Base-by-base conservation (phyloP, 2,113 vertebrate genomes). In the Numida meleagris region DNA sequence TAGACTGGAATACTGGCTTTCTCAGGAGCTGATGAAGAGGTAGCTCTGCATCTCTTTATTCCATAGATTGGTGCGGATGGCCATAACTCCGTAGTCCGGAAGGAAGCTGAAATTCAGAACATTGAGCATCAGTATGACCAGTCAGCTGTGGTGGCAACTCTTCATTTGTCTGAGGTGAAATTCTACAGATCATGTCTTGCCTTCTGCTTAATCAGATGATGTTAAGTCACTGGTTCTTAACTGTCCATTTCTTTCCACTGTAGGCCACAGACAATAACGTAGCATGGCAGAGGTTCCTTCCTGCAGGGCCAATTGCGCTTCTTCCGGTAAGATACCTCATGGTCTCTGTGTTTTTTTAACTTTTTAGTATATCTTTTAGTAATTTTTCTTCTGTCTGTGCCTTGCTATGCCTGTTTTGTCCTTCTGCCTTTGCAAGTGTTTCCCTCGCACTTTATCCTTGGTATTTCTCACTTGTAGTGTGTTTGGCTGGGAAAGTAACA, bases 271-370 rank as follows among this genome's bases (percentile, higher is more conserved):
- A 99, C 95, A 99, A 99, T 97, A 99, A 99, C 33, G 99, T 99
- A 53, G 99, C 99, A 3, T 99, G 99, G 99, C 99, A 99, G 97
- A 98, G 99, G 90, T 99, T 99, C 97, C 99, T 99, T 91, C 99
- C 99, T 57, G 98, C 98, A 0, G 99, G 99, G 78, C 99, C 99
- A 73, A 99, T 99, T 79, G 99, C 99, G 0, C 98, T 99, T 96
- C 97, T 99, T 84, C 99, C 99, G 95, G 99, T 99, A 98, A 98
- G 97, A 62, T 45, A 42, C 55, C 88, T 50, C 2, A 2, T 65
- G 31, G 15, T 59, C 50, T 68, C 23, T 42, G 5, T 21, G 9
- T 80, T 40, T 19, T 31, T 25, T 38, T n/a, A n/a, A 9, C 8
- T 46, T 67, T 67, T 24, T 10, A 31, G 9, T 76, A n/a, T 36